Evolutionary conservation across 2,888 invertebrate genomes (phyloP), one percentile per base, ranked within the genome.

Genomic region (Oxycera nigricornis): DNA sequence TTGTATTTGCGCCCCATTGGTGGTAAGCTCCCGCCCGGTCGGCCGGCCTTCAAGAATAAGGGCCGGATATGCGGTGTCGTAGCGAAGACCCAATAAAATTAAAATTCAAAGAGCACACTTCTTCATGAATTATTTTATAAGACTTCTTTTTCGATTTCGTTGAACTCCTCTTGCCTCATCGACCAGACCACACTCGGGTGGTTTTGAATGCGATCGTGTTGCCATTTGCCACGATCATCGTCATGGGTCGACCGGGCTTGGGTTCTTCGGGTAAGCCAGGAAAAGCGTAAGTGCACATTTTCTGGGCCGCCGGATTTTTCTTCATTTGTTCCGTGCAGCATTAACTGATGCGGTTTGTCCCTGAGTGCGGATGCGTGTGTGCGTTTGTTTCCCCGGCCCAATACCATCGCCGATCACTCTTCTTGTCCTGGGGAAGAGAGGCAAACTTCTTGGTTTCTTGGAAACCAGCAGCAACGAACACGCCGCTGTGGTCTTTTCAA

Each of bases 61-160:
- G 61, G 61, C 65, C 65, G 65, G 65, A 65, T 65, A 26, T 55
- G 55, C 35, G 24, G 24, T 65, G n/a, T 39, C n/a, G 65, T n/a
- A n/a, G n/a, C 17, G 14, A 9, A 17, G 50, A 1, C 20, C 65
- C 65, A 24, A 30, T 30, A 41, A 41, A 65, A 41, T 65, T 65
- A 22, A 65, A 31, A 65, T 65, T 39, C 65, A 65, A 41, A 39
- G 65, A 65, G 22, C 39, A 24, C 55, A 50, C 55, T 55, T 46
- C 46, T 46, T 46, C 46, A 14, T 46, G 17, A 46, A 46, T 46
- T 3, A 46, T 17, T 46, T 7, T 14, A n/a, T 46, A 65, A 70
- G 55, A 70, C 52, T 70, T 70, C 70, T 70, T 70, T 70, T 70
- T 70, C 70, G 52, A 70, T 70, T 70, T 70, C 70, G 70, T 70